Base-by-base conservation (phyloP, 2,113 vertebrate species). In the Hemibagrus wyckioides region DNA sequence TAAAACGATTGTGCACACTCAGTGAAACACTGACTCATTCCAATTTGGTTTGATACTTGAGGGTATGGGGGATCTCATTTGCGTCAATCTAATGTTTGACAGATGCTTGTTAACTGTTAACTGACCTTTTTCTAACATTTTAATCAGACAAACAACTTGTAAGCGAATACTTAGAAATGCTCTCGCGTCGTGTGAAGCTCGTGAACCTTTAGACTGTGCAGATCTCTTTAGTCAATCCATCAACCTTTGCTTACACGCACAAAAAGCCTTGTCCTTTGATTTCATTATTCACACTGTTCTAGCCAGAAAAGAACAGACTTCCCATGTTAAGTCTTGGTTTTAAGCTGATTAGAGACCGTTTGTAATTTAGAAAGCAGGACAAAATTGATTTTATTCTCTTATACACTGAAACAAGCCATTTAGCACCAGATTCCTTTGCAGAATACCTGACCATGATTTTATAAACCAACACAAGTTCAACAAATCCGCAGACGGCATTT, bases 21-120 rank as follows among this genome's bases (percentile, higher is more conserved):
- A 44, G 30, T 76, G 80, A 89, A 89, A 86, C 59, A 80, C 82
- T 89, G 88, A 89, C 59, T 89, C 84, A 89, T 77, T 54, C 19
- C 4, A 75, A 61, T 33, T 28, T 48, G 50, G 23, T 80, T 79
- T 67, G 48, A 36, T 79, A 83, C 67, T 57, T 44, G 56, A 36
- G 69, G 67, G 61, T n/a, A 14, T 21, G 52, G 80, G 80, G 28
- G 39, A 50, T 86, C 75, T 75, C 50, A 83, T 86, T 71, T 79
- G 61, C 50, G 36, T 69, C 73, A 69, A n/a, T 86, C 15, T 39
- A 7, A 39, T 52, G 48, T 48, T 33, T 82, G 36, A 13, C 8
- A 17, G 13, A 25, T 17, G 28, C 14, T 52, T 56, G 61, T 57
- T 39, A 36, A 44, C 15, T 61, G 28, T n/a, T n/a, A 76, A 30